A percentile compares a stretch with the other conserved stretches of the same genome.
These are phyloP conservation scores for Chionodraco myersi DNA, from an alignment of 2,113 vertebrate genomes.

Conservation along the genomic window DNA sequence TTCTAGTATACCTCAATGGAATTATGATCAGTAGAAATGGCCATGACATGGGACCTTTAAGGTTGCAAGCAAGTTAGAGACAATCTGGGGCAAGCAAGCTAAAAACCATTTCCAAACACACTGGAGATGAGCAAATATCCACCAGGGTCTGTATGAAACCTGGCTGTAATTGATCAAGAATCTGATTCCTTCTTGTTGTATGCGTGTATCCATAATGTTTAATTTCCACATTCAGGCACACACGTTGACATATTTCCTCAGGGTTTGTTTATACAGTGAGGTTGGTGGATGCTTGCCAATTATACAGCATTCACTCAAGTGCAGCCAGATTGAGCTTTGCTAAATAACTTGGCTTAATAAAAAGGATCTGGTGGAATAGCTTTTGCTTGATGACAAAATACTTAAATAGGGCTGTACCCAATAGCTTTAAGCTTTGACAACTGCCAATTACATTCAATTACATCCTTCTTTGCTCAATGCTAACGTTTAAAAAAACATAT, in stretches of 20 bases:
- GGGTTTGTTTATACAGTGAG: slow-evolving; percentile 37
- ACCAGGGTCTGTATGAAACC: slow-evolving; percentile 24
- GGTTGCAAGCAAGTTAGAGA: too few relatives aligned
- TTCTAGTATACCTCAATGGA: too few relatives aligned
- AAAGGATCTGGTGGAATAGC: slow-evolving; percentile 22
- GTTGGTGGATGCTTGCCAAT: slow-evolving; percentile 46
- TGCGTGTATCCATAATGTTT: slow-evolving; percentile 22
- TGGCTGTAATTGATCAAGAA: slow-evolving; percentile 11
- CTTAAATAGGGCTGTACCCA: too few relatives aligned
- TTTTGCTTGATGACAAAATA: not conserved
- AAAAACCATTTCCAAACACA: slow-evolving; percentile 15
- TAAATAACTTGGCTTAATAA: slow-evolving; percentile 35
- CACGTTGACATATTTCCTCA: slow-evolving; percentile 34
- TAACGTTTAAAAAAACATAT: not conserved
- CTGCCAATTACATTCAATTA: not conserved
- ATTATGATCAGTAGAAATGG: too few relatives aligned
- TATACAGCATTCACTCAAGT: slow-evolving; percentile 49
- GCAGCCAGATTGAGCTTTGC: slow-evolving; percentile 27
- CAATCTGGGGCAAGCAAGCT: not conserved
- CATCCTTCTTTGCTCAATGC: not conserved
- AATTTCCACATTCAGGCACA: slow-evolving; percentile 17
- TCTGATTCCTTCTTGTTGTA: slow-evolving; percentile 4
- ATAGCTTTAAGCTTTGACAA: too few relatives aligned
- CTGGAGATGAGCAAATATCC: slow-evolving; percentile 28
- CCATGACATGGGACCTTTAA: too few relatives aligned